Conservation (phyloP, 92 coral and sea anemone species). For the Pocillopora grandis region DNA sequence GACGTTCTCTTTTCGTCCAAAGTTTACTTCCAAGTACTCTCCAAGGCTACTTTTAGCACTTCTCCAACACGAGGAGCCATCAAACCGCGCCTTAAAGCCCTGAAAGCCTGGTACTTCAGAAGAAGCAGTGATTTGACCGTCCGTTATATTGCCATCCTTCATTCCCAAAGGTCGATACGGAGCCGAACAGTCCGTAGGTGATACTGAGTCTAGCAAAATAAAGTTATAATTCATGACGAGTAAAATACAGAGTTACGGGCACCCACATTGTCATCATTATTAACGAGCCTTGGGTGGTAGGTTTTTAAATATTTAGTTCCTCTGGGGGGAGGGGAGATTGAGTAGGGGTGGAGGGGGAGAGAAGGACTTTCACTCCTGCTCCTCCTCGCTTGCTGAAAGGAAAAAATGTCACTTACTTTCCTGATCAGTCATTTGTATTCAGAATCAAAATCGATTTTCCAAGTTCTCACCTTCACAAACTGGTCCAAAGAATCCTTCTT, state of each 20-base stretch:
- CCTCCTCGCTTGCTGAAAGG: no score
- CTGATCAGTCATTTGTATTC: no score
- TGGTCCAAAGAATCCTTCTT: conserved; percentile 27
- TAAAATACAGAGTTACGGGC: no score
- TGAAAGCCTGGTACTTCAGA: conserved; percentile 36
- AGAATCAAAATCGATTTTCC: neutral
- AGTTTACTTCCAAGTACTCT: conserved; percentile 47
- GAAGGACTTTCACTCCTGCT: no score
- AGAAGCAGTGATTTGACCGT: conserved; percentile 50
- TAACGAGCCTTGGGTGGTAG: no score
- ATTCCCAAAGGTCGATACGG: conserved; percentile 42
- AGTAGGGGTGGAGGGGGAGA: no score
- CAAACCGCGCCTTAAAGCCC: conserved; percentile 47
- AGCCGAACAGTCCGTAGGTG: conserved; percentile 31
- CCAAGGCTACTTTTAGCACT: conserved; percentile 27
- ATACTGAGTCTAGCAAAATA: neutral
- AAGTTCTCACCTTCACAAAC: conserved; percentile 53
- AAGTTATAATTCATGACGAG: neutral
- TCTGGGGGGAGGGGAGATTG: no score
- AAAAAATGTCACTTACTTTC: no score
- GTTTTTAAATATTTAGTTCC: no score
- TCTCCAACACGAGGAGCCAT: conserved; percentile 36
- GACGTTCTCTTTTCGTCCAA: conserved; percentile 7
- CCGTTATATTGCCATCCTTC: conserved; percentile 24
- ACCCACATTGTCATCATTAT: no score